Conservation (phyloP, 2,888 invertebrate genomes). For the Sesia apiformis region DNA sequence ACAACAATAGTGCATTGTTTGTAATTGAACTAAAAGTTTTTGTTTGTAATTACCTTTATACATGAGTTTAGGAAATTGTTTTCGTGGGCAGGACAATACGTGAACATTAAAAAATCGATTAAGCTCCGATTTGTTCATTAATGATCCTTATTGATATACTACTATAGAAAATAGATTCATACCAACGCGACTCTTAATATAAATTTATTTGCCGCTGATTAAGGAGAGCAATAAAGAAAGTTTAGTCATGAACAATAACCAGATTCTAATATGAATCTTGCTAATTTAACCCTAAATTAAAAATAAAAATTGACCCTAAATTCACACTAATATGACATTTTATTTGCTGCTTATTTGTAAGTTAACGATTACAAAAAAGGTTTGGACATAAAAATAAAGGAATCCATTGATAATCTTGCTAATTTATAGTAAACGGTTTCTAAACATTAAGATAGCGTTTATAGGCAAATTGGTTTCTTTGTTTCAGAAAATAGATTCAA, state of each 20-base stretch:
- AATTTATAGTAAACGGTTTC: too few species aligned
- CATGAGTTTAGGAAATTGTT: slow-evolving; percentile 23
- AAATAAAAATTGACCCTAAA: too few species aligned
- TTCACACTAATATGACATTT: too few species aligned
- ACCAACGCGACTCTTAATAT: background rate
- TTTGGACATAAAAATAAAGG: too few species aligned
- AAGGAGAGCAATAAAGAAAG: too few species aligned
- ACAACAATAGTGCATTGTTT: slow-evolving; percentile 64
- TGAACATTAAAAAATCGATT: slow-evolving; percentile 7
- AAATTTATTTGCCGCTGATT: background rate
- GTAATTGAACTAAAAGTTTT: slow-evolving; percentile 41
- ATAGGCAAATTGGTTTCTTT: too few species aligned
- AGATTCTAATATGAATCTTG: background rate
- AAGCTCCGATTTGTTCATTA: background rate
- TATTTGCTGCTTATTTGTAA: too few species aligned
- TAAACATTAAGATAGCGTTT: too few species aligned
- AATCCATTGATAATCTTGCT: too few species aligned
- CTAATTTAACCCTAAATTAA: too few species aligned
- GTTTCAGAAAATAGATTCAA: background rate
- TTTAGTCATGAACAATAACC: background rate
- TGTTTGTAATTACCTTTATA: slow-evolving; percentile 44
- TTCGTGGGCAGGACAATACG: slow-evolving; percentile 36
- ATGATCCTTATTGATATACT: background rate
- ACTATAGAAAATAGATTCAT: background rate
- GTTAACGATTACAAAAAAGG: too few species aligned